Base-by-base conservation (phyloP, 2,797 vertebrate genomes). In the Sebastes jordani region DNA sequence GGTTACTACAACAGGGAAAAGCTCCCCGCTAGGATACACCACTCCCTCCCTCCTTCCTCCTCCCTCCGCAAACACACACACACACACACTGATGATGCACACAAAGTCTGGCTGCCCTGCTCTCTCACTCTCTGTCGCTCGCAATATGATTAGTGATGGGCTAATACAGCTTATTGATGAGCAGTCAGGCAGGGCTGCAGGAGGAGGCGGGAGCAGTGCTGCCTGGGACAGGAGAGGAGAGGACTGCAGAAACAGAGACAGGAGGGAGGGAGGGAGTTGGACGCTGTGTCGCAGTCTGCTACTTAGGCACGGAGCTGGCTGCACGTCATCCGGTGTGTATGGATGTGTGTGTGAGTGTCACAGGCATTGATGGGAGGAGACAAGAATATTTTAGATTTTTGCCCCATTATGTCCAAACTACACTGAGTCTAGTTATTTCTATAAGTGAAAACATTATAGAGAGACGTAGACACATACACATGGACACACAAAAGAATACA, bases 1-100 rank as follows among this genome's bases (percentile, higher is more conserved):
- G 91, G 91, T 93, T 92, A 90, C 93, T 93, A 95, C 94, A 92
- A 92, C 93, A 92, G 92, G 89, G 92, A 93, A 91, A 91, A 81
- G 90, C 93, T 92, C 82, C 84, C 66, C 14, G 84, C 86, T 86
- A 83, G 87, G 91, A 91, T 89, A 93, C 91, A 90, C 89, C 86
- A 91, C 86, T 89, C 81, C 81, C 76, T 76, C 81, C 75, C 88
- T 85, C 91, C 86, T 90, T 78, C 81, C 75, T 75, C 80, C 75
- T 79, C 61, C 78, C 86, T 82, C 75, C 58, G 46, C 64, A 29
- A 18, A 7, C 38, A 56, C 59, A 74, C 66, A 71, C 74, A 72
- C 25, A 27, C 46, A 69, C 71, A 81, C 73, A 38, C 74, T 63
- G 80, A 83, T 74, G 81, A 86, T 60, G 55, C 36, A 30, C 71